A percentile compares a stretch with the other conserved stretches of the same genome.
Conservation (phyloP, 2,888 invertebrate genomes). For the Yponomeuta plumbellus region DNA sequence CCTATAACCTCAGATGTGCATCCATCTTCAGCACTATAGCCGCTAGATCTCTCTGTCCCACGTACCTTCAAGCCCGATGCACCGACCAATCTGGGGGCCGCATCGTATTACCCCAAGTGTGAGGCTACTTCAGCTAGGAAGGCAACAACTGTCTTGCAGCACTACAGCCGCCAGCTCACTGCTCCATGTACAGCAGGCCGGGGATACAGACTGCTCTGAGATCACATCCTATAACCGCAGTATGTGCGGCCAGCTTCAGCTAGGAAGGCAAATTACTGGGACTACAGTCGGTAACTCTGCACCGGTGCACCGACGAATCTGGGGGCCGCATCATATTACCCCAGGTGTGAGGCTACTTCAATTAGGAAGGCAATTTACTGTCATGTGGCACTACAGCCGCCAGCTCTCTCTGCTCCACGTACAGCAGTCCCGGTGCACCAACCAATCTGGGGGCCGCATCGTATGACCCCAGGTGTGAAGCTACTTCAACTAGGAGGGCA, state of each 20-base stretch:
- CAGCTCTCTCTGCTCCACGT: constrained; percentile 93
- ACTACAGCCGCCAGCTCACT: constrained; percentile 93
- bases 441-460: constrained; percentile 89
- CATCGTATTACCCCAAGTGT: too few species aligned
- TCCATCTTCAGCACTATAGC: too few species aligned
- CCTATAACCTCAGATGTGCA: constrained; percentile 91
- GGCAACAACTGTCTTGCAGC: constrained; percentile 88
- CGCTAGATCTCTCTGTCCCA: too few species aligned
- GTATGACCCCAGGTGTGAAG: constrained; percentile 90
- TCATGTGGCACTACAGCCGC: constrained; percentile 95
- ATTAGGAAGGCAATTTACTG: constrained; percentile 82
- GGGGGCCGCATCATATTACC: too few species aligned
- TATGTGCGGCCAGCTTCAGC: too few species aligned
- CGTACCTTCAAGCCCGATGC: too few species aligned
- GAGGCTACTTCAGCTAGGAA: too few species aligned
- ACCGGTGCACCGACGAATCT: constrained; percentile 90
- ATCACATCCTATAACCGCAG: too few species aligned
- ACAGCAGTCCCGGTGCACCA: constrained; percentile 90
- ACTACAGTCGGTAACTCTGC: constrained; percentile 93
- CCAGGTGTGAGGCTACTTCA: too few species aligned
- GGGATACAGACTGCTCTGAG: too few species aligned
- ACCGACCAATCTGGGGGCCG: constrained; percentile 87
- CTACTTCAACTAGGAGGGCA: constrained; percentile 27
- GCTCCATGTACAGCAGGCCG: constrained; percentile 86
- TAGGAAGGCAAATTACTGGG: too few species aligned